Base-by-base conservation (phyloP, 2,113 vertebrate genomes). In the Clupea harengus region DNA sequence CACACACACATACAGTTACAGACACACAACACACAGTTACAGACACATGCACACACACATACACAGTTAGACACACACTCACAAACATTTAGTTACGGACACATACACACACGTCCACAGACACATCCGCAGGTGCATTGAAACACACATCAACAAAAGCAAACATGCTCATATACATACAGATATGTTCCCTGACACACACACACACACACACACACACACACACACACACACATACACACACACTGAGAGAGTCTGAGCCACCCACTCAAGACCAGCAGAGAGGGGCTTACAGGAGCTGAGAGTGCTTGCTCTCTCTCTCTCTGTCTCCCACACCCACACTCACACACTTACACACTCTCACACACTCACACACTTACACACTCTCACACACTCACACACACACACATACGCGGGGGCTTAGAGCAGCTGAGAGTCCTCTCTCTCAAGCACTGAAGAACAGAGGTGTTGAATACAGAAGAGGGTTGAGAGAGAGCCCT, bases 371-470 rank as follows among this genome's bases (percentile, higher is more conserved):
- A 67, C 60, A 25, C 60, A 25, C 60, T 25, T 6, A 67, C 60
- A 67, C 20, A 64, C 22, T n/a, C 60, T n/a, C 60, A 64, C 60
- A 64, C 60, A 64, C 60, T n/a, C 60, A 64, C 60, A 57, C 54
- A 60, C 54, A 60, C 54, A 60, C 54, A 60, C 54, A 17, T n/a
- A 44, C 2, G 39, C 39, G 22, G 17, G 18, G 4, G 15, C 32
- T 64, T 6, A 49, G 9, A 49, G 47, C 47, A 49, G 47, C 52
- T 54, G 17, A 54, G 17, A 18, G 52, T 15, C 2, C 15, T 52
- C 3, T 54, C 52, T 54, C 3, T 54, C 11, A 17, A 54, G 52
- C 52, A 54, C 52, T 54, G 13, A 18, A 54, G 52, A 54, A 18
- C 52, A 54, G 13, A 54, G 52, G 52, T 54, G 47, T 49, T 2